Evolutionary conservation across 1,140 invertebrate genomes (phyloP), one percentile per base, ranked within the genome.

Genomic region (Parasteatoda tepidariorum): DNA sequence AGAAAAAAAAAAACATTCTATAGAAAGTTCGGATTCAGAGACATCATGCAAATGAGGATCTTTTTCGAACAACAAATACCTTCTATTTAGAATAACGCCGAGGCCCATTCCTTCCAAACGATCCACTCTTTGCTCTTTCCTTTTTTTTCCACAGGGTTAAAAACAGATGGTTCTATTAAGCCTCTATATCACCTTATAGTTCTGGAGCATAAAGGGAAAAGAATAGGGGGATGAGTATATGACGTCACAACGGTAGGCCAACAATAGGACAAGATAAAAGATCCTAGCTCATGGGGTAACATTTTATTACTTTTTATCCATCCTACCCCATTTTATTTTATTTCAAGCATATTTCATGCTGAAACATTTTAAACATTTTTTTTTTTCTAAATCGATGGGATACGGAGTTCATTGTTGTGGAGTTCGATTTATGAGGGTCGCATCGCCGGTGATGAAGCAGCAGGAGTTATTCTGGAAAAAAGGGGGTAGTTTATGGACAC

Each of bases 301-400:
- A 26, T 76, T 76, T 76, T 76, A 76, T 76, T 62, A 76, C 59
- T 64, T 26, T 64, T 57, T 76, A 76, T 33, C 31, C 34, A 48
- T n/a, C n/a, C n/a, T n/a, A 48, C 38, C 9, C 38, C 38, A 48
- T 18, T 48, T 48, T 48, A 48, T 48, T 48, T 48, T 48, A 48
- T 48, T 48, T 48, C 38, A 18, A 18, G 38, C 38, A 48, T 48
- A 48, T 48, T 48, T 48, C 38, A 48, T 48, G 18, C 18, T 48
- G 38, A 48, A 48, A 48, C 38, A n/a, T n/a, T 48, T 4, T 18
- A 48, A 48, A 48, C 38, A 0, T 13, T 48, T 48, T 48, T 48
- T 48, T 18, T 48, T 48, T 48, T 48, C 18, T 13, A 48, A 48
- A 48, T 48, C 38, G 9, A 18, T 48, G 4, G 38, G 18, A 18